Evolutionary conservation across 2,797 vertebrate species (phyloP).

Genomic region (Erethizon dorsatum): DNA sequence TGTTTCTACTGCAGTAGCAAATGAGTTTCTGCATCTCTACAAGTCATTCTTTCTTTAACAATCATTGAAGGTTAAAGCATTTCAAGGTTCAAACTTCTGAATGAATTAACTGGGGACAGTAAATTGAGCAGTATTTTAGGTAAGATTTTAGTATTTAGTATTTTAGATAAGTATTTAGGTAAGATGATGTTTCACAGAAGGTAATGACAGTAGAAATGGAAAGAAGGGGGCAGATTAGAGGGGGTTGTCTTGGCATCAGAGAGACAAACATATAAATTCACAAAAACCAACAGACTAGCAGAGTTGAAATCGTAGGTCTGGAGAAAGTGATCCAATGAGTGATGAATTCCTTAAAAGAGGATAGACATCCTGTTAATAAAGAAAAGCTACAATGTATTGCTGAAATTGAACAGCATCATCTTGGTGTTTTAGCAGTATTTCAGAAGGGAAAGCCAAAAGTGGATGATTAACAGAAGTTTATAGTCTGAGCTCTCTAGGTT

Average conservation of each 20-base stretch:
- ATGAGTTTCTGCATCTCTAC: background rate
- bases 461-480: background rate
- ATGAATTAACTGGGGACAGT: background rate
- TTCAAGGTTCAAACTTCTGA: background rate
- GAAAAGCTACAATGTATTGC: background rate
- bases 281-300: background rate
- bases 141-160: background rate
- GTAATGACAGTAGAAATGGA: background rate
- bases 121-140: background rate
- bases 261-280: background rate
- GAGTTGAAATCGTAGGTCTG: background rate
- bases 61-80: background rate
- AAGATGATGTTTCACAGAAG: background rate
- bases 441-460: background rate
- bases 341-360: background rate
- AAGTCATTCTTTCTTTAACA: slow-evolving; percentile 8
- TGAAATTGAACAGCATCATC: background rate
- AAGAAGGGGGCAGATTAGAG: background rate
- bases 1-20: background rate
- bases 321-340: background rate
- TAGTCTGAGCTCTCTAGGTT: background rate
- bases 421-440: background rate
- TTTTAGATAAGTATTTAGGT: background rate
- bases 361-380: background rate
- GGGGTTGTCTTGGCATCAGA: background rate